Evolutionary conservation across 92 coral and sea anemone genomes (phyloP), one percentile per base, ranked within the genome.

Genomic region (Epizoanthus ramosus): DNA sequence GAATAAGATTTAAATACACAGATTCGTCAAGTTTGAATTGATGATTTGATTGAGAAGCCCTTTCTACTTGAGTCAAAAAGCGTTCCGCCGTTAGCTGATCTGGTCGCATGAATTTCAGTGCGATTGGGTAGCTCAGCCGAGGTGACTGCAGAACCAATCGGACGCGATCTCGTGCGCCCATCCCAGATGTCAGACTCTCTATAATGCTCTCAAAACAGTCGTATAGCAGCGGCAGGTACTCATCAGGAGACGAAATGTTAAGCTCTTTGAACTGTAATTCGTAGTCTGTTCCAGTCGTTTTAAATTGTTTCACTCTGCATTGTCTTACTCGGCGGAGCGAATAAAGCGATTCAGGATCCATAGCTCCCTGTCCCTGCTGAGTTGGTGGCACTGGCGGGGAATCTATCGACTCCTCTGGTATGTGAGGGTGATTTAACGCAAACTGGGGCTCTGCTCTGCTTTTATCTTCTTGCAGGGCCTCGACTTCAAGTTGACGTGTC

Each of bases 21-120:
- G 81, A 17, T 18, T 86, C 89, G 25, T 86, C 33, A 0, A 86
- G 45, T 0, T 64, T 12, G 22, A 86, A 86, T 0, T 52, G 67
- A 25, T 86, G 66, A 43, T 79, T 66, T 0, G 89, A 86, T 15
- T 86, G 85, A 4, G 80, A 54, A 3, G 60, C 80, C 3, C 83
- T 18, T 24, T 86, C 85, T 3, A 86, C 80, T 45, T 59, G 12
- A 14, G 74, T 9, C 2, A 86, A 69, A 28, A 86, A 79, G 8
- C 90, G 57, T 3, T 87, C 79, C 7, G 86, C 82, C 0, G 75
- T 63, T 1, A 87, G 79, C 17, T 74, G 75, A 33, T 68, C 81
- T 0, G 39, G 82, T 0, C 74, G 52, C 75, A 73, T 56, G 39
- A 87, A 87, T 2, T 80, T 82, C 0, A 81, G 3, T 8, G 86